Evolutionary conservation across 1,140 invertebrate species (phyloP).

Genomic region (Hyposmocoma kahamanoa): DNA sequence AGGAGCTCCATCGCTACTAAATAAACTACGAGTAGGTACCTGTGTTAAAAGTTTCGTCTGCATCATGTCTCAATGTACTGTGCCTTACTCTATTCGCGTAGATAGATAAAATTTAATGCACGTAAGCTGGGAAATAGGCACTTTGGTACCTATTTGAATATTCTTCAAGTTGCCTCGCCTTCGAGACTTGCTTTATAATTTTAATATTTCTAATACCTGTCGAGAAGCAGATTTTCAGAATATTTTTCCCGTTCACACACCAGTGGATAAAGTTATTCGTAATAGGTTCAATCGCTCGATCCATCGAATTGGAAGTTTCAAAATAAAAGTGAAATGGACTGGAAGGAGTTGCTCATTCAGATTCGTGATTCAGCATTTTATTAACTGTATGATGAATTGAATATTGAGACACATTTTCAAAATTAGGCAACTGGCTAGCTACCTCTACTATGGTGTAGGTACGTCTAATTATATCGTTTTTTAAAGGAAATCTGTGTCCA

Average conservation of each 20-base stretch:
- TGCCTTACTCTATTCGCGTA: too few relatives aligned
- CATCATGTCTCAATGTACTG: too few relatives aligned
- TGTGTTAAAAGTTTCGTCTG: too few relatives aligned
- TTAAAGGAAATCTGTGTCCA: too few relatives aligned
- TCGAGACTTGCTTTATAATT: conserved; percentile 3
- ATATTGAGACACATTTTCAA: background rate
- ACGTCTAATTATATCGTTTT: too few relatives aligned
- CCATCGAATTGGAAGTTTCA: conserved; percentile 48
- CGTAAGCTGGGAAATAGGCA: too few relatives aligned
- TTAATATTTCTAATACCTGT: conserved; percentile 15
- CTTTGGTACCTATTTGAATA: too few relatives aligned
- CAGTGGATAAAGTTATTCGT: conserved; percentile 37
- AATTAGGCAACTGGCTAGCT: background rate
- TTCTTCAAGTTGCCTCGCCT: too few relatives aligned
- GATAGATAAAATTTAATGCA: too few relatives aligned
- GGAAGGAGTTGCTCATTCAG: conserved; percentile 48
- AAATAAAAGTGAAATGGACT: conserved; percentile 52
- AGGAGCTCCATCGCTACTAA: too few relatives aligned
- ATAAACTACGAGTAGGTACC: too few relatives aligned
- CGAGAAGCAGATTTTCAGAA: background rate
- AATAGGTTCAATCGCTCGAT: conserved; percentile 46
- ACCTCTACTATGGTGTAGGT: too few relatives aligned
- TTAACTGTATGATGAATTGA: conserved; percentile 26
- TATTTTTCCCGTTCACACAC: conserved; percentile 28
- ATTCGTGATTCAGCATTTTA: conserved; percentile 45